Conservation (phyloP, 2,797 vertebrate species). For the Schizopygopsis pylzovi region DNA sequence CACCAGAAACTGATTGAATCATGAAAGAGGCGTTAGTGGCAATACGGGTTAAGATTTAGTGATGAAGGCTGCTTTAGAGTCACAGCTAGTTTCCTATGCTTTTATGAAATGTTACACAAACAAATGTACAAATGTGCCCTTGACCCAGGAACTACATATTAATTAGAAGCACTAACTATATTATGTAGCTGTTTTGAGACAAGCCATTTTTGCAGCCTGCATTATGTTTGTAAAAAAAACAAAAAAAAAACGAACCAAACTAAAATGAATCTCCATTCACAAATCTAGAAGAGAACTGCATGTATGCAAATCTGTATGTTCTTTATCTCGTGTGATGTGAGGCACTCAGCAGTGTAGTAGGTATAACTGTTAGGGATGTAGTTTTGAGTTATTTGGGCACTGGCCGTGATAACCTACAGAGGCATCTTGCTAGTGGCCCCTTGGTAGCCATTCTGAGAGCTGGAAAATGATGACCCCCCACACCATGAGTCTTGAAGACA, state of each 20-base stretch:
- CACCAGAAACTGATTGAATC: neutral
- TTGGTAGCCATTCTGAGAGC: constrained; percentile 38
- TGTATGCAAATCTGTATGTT: neutral
- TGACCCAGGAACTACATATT: neutral
- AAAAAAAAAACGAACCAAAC: neutral
- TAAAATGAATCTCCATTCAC: neutral
- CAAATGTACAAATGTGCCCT: too few relatives aligned
- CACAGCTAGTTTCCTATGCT: neutral
- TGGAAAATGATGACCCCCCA: constrained; percentile 36
- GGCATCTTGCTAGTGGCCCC: constrained; percentile 17
- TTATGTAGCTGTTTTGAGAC: neutral
- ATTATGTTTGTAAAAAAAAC: too few relatives aligned
- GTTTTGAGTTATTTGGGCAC: constrained; percentile 6
- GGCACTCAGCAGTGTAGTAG: neutral
- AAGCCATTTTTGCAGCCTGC: neutral
- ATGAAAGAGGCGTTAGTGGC: neutral
- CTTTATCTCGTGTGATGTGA: neutral
- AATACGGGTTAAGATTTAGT: neutral
- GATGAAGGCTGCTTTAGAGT: neutral
- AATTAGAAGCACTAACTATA: neutral
- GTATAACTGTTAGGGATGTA: neutral
- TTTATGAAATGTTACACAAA: neutral
- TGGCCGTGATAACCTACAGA: constrained; percentile 17
- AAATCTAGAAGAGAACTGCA: neutral
- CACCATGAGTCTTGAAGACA: constrained; percentile 8